Conservation (phyloP, 1,140 invertebrate genomes). For the Daktulosphaira vitifoliae region DNA sequence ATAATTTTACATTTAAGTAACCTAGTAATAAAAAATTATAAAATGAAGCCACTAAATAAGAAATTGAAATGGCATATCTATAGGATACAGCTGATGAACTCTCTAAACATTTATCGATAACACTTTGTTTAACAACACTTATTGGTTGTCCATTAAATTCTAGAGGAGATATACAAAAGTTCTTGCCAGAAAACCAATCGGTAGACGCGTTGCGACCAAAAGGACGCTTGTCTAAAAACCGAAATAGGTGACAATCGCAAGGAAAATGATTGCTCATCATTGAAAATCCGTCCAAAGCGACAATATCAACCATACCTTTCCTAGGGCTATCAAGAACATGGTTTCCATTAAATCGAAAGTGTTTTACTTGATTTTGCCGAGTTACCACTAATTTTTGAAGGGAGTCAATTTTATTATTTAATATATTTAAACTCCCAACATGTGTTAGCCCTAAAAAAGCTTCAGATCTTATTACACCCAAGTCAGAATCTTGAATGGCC, state of each 20-base stretch:
- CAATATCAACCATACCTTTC: conserved; percentile 47
- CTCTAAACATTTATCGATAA: neutral
- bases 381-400: conserved; percentile 62
- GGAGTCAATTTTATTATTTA: conserved; percentile 74
- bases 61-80: neutral
- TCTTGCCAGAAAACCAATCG: conserved; percentile 60
- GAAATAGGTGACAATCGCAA: conserved; percentile 70
- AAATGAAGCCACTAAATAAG: too few species aligned
- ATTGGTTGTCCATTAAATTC: conserved; percentile 67
- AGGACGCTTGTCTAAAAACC: conserved; percentile 61
- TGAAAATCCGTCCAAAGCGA: conserved; percentile 57
- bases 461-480: conserved; percentile 59
- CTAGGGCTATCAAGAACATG: conserved; percentile 66
- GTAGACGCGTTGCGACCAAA: conserved; percentile 50
- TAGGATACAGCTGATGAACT: neutral
- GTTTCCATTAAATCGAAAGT: conserved; percentile 65
- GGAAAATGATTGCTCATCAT: conserved; percentile 70
- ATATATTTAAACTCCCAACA: conserved; percentile 59
- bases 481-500: conserved; percentile 67
- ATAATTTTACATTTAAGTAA: too few species aligned
- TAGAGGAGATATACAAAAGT: conserved; percentile 74
- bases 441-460: conserved; percentile 61
- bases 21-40: too few species aligned
- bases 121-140: conserved; percentile 50
- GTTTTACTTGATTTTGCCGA: conserved; percentile 56